Evolutionary conservation across 2,797 vertebrate species (phyloP), one percentile per base, ranked within the genome.

Genomic region (Arctocebus calabarensis): DNA sequence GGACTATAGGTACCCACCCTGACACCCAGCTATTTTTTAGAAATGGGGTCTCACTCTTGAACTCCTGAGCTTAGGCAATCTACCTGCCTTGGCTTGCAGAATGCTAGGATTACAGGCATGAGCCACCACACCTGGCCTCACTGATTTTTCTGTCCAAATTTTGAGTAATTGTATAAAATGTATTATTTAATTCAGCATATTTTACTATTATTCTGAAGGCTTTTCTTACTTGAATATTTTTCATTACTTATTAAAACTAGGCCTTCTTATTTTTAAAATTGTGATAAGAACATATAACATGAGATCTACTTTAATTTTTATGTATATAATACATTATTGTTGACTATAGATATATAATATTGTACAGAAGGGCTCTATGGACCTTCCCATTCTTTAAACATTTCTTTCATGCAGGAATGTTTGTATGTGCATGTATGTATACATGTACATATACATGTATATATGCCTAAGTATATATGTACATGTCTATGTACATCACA

Each of bases 141-240:
- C 64, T 93, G 37, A 88, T 27, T 66, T 88, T 64, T 70, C 40
- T 61, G 22, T 66, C 43, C 83, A 45, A 90, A 43, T 20, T 91
- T 82, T 62, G 12, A 94, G 27, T 34, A 95, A 48, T 94, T 81
- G 68, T 68, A 34, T 85, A 79, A 62, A 88, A 66, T 75, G 48
- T 52, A 25, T 79, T 25, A 75, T 14, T 19, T 55, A 92, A 86
- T 89, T 66, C 32, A 82, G 27, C 48, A 77, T 71, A 78, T 73
- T 68, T 90, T 91, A 88, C 45, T 85, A 82, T 88, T 90, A 17
- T 85, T 68, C 29, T 77, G 34, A 95, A 89, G 20, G 6, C 14
- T 81, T 57, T 87, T 19, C 27, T 88, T 59, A 64, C n/a, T 91
- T 45, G 59, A 71, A 59, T 16, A 66, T 64, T 43, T 91, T 71